These are phyloP conservation scores for Dascyllus trimaculatus DNA, from an alignment of 2,113 vertebrate species.

Conservation along the genomic window DNA sequence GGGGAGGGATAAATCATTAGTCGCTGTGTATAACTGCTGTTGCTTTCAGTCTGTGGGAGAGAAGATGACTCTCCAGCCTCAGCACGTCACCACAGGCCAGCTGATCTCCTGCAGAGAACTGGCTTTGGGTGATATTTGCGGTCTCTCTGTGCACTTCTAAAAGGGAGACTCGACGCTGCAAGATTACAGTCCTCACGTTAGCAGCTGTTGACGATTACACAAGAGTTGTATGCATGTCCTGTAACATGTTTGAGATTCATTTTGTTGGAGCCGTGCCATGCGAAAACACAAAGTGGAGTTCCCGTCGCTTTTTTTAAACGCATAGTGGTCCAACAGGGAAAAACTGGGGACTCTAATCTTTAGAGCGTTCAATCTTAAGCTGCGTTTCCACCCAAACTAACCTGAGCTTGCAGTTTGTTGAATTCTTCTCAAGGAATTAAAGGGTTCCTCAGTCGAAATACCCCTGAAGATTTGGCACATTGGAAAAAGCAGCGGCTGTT, in stretches of 20 bases:
- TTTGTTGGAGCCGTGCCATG: conserved; percentile 31
- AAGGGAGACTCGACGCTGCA: conserved; percentile 1
- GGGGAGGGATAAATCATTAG: neutral
- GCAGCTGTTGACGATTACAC: conserved; percentile 24
- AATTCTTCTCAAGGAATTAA: too few species aligned
- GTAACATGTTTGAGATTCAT: conserved; percentile 32
- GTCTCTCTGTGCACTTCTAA: conserved; percentile 28
- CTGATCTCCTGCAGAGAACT: conserved; percentile 35
- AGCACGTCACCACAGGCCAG: conserved; percentile 26
- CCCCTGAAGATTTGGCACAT: too few species aligned
- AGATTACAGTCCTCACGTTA: conserved; percentile 17
- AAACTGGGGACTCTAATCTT: conserved; percentile 17
- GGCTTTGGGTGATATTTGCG: neutral
- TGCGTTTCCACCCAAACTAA: too few species aligned
- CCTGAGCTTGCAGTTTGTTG: too few species aligned
- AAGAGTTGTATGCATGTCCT: conserved; percentile 57
- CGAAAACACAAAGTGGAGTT: conserved; percentile 16
- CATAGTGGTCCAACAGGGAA: neutral
- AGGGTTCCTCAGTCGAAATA: too few species aligned
- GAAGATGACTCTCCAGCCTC: conserved; percentile 8
- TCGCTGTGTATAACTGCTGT: conserved; percentile 44
- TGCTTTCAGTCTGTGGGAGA: conserved; percentile 46
- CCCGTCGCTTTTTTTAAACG: conserved; percentile 1
- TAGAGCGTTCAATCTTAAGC: neutral
- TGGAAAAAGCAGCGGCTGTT: too few species aligned